A percentile compares a stretch with the other conserved stretches of the same genome.
phyloP scores from a whole-genome alignment of 2,113 vertebrate genomes.

The Misgurnus anguillicaudatus region DNA sequence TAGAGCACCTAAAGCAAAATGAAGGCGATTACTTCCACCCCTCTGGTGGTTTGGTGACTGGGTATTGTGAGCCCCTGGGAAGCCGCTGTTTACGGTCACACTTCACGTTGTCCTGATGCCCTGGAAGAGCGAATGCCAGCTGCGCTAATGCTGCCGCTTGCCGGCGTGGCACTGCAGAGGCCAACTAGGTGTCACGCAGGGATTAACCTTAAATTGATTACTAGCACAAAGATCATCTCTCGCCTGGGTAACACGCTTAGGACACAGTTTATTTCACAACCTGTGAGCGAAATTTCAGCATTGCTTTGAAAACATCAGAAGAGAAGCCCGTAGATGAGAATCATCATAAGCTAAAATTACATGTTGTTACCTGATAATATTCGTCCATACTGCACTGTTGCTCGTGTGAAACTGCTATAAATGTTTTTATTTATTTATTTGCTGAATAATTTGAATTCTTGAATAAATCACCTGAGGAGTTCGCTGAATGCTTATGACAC shows the following conservation, averaged over 20 bases:
- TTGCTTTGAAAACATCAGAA: slow-evolving; percentile 21
- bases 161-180: slow-evolving; percentile 49
- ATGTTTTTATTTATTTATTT: no score
- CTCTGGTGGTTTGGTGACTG: slow-evolving; percentile 55
- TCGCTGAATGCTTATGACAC: no score
- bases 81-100: slow-evolving; percentile 65
- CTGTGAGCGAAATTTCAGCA: slow-evolving; percentile 20
- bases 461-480: no score
- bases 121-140: slow-evolving; percentile 57
- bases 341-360: neutral
- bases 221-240: slow-evolving; percentile 55
- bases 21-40: slow-evolving; percentile 70
- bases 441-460: no score
- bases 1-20: slow-evolving; percentile 72
- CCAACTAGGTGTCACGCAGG: slow-evolving; percentile 58
- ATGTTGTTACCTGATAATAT: neutral
- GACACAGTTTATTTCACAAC: slow-evolving; percentile 62
- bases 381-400: no score
- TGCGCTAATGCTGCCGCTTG: slow-evolving; percentile 40
- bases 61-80: slow-evolving; percentile 58
- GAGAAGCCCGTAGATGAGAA: no score
- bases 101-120: slow-evolving; percentile 64
- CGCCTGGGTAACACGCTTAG: slow-evolving; percentile 53
- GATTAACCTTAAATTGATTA: slow-evolving; percentile 59
- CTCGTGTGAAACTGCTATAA: no score